These are phyloP conservation scores for Sebastes cheni DNA, from an alignment of 2,797 vertebrate genomes.

Conservation along the genomic window DNA sequence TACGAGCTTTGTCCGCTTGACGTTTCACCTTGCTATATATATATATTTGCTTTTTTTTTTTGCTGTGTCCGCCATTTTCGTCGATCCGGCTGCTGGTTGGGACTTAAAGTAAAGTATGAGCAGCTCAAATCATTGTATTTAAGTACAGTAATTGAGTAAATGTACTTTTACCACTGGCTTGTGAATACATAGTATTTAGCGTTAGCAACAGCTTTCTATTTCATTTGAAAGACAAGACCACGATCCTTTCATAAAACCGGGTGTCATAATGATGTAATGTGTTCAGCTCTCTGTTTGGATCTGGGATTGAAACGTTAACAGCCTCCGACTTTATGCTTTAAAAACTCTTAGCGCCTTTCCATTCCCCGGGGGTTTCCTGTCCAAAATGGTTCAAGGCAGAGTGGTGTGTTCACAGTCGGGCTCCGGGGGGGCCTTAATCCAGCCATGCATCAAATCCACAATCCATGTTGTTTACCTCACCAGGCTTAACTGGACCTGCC, in stretches of 20 bases:
- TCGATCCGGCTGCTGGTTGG: too few relatives aligned
- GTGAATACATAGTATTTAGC: background rate
- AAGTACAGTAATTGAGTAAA: background rate
- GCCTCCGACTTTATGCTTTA: background rate
- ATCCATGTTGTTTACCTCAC: slow-evolving; percentile 38
- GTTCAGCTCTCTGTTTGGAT: slow-evolving; percentile 6
- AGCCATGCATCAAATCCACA: slow-evolving; percentile 46
- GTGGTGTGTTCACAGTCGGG: background rate
- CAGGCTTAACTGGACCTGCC: slow-evolving; percentile 27
- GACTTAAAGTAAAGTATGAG: background rate
- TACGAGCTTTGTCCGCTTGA: too few relatives aligned
- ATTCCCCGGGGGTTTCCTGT: background rate
- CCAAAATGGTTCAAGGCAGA: slow-evolving; percentile 25
- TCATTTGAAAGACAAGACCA: background rate
- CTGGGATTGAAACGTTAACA: slow-evolving; percentile 7
- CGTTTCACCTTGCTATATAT: too few relatives aligned
- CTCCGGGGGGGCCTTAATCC: slow-evolving; percentile 31
- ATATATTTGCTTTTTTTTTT: too few relatives aligned
- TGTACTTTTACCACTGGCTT: background rate
- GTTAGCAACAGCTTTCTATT: background rate
- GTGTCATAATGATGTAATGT: background rate
- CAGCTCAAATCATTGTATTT: background rate
- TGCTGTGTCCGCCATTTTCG: too few relatives aligned
- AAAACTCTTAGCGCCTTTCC: slow-evolving; percentile 29
- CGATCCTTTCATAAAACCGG: background rate